phyloP scores from a whole-genome alignment of 2,113 vertebrate species.

The Canis aureus region DNA sequence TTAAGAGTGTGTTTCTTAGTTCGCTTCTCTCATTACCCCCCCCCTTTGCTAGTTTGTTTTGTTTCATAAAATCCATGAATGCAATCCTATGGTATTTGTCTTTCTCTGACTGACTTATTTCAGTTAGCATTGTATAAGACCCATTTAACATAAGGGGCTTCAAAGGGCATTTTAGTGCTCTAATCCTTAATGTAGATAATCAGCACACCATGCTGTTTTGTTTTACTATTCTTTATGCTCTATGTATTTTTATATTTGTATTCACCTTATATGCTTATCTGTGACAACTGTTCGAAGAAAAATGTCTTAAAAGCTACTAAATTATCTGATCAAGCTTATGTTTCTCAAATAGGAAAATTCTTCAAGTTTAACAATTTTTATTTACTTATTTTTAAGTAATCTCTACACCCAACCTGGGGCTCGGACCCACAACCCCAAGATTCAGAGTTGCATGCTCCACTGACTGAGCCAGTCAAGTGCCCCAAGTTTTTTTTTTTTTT shows the following conservation, averaged over 20 bases:
- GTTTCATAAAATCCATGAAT: no score
- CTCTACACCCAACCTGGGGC: background rate
- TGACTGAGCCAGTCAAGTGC: background rate
- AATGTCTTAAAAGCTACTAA: background rate
- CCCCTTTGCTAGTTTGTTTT: no score
- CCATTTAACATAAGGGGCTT: background rate
- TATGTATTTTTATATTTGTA: background rate
- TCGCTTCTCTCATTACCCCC: no score
- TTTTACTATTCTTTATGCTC: background rate
- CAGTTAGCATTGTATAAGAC: background rate
- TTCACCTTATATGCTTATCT: background rate
- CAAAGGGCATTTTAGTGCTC: slow-evolving; percentile 17
- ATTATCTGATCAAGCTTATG: background rate
- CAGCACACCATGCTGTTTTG: background rate
- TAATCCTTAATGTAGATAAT: background rate
- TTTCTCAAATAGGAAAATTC: background rate
- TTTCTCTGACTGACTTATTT: no score
- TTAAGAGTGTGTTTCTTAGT: no score
- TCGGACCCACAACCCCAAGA: background rate
- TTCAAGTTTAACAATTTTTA: background rate
- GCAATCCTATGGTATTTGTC: no score
- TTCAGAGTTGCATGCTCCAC: background rate
- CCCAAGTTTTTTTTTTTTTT: no score
- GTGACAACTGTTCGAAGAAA: background rate
- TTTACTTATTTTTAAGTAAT: background rate